Evolutionary conservation across 2,888 invertebrate species (phyloP).

Genomic region (Dasypolia templi): DNA sequence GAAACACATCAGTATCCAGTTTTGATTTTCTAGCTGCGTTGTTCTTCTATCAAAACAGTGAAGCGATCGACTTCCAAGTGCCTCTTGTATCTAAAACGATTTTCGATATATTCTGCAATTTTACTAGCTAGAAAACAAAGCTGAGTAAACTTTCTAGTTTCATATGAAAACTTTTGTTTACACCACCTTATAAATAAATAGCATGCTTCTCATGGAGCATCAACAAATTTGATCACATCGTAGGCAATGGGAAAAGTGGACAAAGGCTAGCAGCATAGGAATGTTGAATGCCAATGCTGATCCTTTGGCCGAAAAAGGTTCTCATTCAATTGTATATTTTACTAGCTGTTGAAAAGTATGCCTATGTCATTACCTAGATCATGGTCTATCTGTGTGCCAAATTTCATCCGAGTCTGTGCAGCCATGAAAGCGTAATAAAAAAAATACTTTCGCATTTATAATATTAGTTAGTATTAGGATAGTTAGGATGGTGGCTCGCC

Average conservation of each 20-base stretch:
- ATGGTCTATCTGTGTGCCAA: too few relatives aligned
- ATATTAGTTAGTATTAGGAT: too few relatives aligned
- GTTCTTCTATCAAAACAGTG: conserved; percentile 36
- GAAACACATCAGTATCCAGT: conserved; percentile 34
- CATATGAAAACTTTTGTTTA: neutral
- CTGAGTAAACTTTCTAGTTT: neutral
- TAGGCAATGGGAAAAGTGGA: neutral
- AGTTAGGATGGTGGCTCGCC: neutral
- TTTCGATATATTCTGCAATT: conserved; percentile 22
- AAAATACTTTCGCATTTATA: too few relatives aligned
- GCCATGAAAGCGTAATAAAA: too few relatives aligned
- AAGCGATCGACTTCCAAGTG: conserved; percentile 28
- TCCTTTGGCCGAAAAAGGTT: neutral
- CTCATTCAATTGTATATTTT: neutral
- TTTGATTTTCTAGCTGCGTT: conserved; percentile 26
- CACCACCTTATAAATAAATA: neutral
- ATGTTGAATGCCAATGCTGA: neutral
- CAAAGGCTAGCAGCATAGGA: neutral
- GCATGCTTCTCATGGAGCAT: neutral
- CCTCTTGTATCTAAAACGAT: conserved; percentile 24
- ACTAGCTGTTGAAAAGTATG: too few relatives aligned
- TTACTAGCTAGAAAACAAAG: conserved; percentile 7
- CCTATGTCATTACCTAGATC: too few relatives aligned
- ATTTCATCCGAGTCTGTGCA: too few relatives aligned
- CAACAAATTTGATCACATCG: neutral